Base-by-base conservation (phyloP, 2,113 vertebrate genomes). In the Corvus moneduloides region DNA sequence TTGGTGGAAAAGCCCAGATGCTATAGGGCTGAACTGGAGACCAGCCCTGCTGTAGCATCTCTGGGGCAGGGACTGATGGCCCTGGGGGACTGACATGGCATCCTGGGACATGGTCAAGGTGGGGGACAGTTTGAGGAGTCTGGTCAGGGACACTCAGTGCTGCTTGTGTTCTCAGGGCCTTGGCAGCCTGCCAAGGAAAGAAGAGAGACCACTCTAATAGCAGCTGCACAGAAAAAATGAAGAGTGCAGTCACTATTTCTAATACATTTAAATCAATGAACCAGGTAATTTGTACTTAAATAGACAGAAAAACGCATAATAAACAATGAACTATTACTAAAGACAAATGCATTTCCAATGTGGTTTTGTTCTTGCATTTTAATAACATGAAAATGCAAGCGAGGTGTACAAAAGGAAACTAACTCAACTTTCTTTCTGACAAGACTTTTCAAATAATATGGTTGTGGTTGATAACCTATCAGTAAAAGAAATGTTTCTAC, bases 391-490 rank as follows among this genome's bases (percentile, higher is more conserved):
- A 94, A 84, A 86, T 81, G 15, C 54, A 62, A 89, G 74, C 0
- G 16, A 94, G 59, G 55, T 72, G 26, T 66, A 93, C 52, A 55
- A 95, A 95, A 95, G 63, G 71, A 89, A 94, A 51, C 26, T 61
- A 52, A 68, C 37, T 46, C 52, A 52, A 54, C n/a, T 56, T 96
- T 56, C 72, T 90, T 62, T 39, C 51, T 85, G 28, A 56, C 77
- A 80, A 84, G 28, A 21, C 58, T 28, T 84, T 88, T 85, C 43
- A 87, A 92, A 71, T 91, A 93, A 51, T 61, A 64, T 91, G 96
- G 74, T 62, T 83, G 33, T 72, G 52, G 41, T 51, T 93, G 94
- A 96, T 96, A 95, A 96, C 66, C 90, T 97, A 48, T 85, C 94
- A 90, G 89, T 74, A 51, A 86, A 76, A 86, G 15, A 93, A 96